Base-by-base conservation (phyloP, 2,888 invertebrate genomes). In the Tinea trinotella region DNA sequence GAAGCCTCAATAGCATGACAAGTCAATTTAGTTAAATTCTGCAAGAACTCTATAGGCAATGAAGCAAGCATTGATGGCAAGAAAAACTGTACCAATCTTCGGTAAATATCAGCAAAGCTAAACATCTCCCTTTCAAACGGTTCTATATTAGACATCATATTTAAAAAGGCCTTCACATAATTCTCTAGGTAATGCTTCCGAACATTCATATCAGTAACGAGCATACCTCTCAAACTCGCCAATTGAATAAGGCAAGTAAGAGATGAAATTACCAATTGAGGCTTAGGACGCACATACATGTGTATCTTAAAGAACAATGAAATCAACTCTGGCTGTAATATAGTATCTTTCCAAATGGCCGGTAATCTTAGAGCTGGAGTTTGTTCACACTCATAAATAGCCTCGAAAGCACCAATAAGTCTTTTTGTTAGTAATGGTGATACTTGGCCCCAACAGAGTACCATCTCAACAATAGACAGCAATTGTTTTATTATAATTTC, bases 291-390 rank as follows among this genome's bases (percentile, higher is more conserved):
- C 3, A 96, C 92, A 80, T 93, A 93, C 88, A 92, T 90, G 74
- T 96, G 95, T 30, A 93, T 84, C 68, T 92, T 91, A 69, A 95
- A 96, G 80, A 95, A 93, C 35, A 96, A 73, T n/a, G 92, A 88
- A 50, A 94, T 72, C 12, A 95, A 80, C 58, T 90, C 88, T 1
- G 93, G 91, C 64, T 93, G 90, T 59, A 94, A 82, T 59, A 96
- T 90, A 0, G 93, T 88, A 58, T 93, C 93, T 56, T 88, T 85
- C 96, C 96, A 97, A 60, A 74, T 76, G 12, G 89, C 53, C 90
- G 89, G 67, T 87, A 85, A 87, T 13, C 95, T 85, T 50, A 93
- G 74, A 1, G 90, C 86, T 1, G 89, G 88, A 9, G 80, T 88
- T 54, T 90, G 89, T 60, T 92, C 92, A 22, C 90, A 86, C 66